A percentile compares a stretch with the other conserved stretches of the same genome.
phyloP scores from a whole-genome alignment of 2,113 vertebrate species.

The Phrynosoma blainvillii region DNA sequence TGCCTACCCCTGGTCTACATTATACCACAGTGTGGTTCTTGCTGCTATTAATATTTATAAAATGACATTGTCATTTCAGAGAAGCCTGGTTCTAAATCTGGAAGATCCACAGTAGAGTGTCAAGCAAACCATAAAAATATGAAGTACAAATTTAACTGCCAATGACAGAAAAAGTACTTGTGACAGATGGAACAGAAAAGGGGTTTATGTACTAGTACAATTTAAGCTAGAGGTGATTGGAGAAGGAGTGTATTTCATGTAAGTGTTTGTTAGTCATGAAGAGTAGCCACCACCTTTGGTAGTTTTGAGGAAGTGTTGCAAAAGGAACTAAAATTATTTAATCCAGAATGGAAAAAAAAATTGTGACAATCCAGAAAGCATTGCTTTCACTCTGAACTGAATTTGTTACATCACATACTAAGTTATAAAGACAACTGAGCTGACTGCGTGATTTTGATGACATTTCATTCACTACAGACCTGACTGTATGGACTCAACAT shows the following conservation, averaged over 20 bases:
- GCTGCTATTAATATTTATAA: neutral
- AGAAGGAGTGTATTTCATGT: neutral
- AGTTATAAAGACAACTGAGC: neutral
- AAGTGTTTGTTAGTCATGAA: neutral
- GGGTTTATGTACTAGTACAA: neutral
- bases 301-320: neutral
- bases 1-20: too few relatives aligned
- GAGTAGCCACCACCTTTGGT: neutral
- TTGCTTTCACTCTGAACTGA: neutral
- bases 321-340: neutral
- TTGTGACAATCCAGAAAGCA: neutral
- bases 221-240: neutral
- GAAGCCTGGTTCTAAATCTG: neutral
- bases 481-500: neutral
- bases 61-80: neutral
- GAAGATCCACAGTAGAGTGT: neutral
- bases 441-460: neutral
- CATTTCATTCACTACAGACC: neutral
- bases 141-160: neutral
- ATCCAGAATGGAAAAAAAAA: neutral
- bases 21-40: neutral
- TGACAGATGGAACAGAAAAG: neutral
- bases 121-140: neutral
- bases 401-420: neutral
- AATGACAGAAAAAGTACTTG: neutral